phyloP scores from a whole-genome alignment of 2,113 vertebrate genomes.

The Silurus meridionalis region DNA sequence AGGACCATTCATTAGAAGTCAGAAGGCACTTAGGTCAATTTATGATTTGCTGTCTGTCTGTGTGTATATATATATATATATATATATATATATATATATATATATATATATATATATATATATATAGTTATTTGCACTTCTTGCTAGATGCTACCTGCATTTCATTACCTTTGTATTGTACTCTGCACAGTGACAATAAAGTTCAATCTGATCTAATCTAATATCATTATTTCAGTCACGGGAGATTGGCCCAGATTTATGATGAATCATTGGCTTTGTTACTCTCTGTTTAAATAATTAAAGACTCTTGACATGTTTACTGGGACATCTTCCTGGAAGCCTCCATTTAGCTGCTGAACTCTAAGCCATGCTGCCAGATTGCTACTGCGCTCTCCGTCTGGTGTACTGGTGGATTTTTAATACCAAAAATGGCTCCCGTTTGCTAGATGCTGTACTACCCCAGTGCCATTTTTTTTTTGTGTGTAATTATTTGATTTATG shows the following conservation, averaged over 20 bases:
- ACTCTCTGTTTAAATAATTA: conserved; percentile 3
- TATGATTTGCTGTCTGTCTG: too few species aligned
- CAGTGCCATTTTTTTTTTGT: not conserved
- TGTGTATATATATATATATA: too few species aligned
- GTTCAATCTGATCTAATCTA: too few species aligned
- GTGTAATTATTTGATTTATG: not conserved
- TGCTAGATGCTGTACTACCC: not conserved
- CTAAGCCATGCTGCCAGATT: not conserved
- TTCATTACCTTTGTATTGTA: too few species aligned
- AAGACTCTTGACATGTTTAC: conserved; percentile 5
- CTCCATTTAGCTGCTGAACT: conserved; percentile 10
- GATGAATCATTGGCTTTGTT: conserved; percentile 13
- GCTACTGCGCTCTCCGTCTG: not conserved
- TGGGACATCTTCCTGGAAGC: not conserved
- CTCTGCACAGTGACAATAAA: too few species aligned
- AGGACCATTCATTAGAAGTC: too few species aligned
- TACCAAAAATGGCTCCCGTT: not conserved
- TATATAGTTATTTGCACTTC: too few species aligned
- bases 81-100: too few species aligned
- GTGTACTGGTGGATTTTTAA: not conserved
- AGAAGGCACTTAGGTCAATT: too few species aligned
- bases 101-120: too few species aligned
- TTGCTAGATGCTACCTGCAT: too few species aligned
- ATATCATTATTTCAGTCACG: not conserved
- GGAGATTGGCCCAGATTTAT: not conserved